Conservation (phyloP, 2,888 invertebrate genomes). For the Ophioninae sp. region DNA sequence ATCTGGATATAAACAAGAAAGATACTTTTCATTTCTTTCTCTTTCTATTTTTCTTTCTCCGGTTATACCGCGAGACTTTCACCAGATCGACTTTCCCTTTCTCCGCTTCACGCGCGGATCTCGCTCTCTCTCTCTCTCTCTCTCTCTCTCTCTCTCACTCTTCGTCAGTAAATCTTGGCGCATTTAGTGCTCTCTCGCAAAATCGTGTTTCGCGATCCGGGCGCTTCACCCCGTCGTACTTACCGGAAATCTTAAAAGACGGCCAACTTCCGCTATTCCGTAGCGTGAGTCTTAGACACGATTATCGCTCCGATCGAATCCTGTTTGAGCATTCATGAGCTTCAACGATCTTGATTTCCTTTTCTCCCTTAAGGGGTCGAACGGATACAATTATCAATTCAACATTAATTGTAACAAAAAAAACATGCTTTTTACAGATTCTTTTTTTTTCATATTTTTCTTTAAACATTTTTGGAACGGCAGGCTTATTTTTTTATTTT, state of each 20-base stretch:
- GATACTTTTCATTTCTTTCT: slow-evolving; percentile 40
- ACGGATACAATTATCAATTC: not conserved
- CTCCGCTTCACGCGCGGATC: slow-evolving; percentile 66
- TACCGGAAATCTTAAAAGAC: slow-evolving; percentile 59
- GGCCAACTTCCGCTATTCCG: slow-evolving; percentile 58
- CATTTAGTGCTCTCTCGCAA: slow-evolving; percentile 18
- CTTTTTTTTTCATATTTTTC: no score
- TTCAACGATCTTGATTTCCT: not conserved
- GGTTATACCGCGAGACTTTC: slow-evolving; percentile 73
- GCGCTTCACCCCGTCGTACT: not conserved
- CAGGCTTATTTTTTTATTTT: no score
- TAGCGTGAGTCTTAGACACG: not conserved
- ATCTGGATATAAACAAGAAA: slow-evolving; percentile 13
- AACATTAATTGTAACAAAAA: not conserved
- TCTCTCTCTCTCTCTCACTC: slow-evolving; percentile 28
- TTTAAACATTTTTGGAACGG: no score
- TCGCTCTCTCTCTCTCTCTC: no score
- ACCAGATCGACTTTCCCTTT: slow-evolving; percentile 79
- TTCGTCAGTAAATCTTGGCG: slow-evolving; percentile 12
- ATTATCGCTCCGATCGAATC: slow-evolving; percentile 18
- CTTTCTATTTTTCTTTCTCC: slow-evolving; percentile 49
- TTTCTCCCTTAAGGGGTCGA: not conserved
- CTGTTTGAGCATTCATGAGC: not conserved
- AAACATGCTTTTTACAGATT: not conserved
- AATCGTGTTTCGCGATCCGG: slow-evolving; percentile 27